A percentile compares a stretch with the other conserved stretches of the same genome.
Conservation (phyloP, 2,888 invertebrate genomes). For the Bombylius major region DNA sequence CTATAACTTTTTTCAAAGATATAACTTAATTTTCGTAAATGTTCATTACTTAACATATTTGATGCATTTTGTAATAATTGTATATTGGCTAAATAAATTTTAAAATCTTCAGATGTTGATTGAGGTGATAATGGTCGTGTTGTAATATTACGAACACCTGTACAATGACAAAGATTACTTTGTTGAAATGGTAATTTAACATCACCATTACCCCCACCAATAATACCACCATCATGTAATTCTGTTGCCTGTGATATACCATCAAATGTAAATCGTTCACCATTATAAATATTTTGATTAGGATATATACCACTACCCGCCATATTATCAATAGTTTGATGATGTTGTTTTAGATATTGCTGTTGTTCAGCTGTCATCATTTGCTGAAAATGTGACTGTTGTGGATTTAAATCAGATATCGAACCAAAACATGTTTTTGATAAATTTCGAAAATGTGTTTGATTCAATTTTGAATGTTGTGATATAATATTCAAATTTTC, state of each 20-base stretch:
- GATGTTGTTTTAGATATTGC: too few species aligned
- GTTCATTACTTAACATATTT: conserved; percentile 47
- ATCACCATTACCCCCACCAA: conserved; percentile 29
- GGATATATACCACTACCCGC: neutral
- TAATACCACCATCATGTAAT: conserved; percentile 17
- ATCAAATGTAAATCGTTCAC: neutral
- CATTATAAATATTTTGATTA: neutral
- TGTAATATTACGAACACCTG: conserved; percentile 41
- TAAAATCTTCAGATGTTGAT: conserved; percentile 55
- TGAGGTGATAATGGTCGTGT: conserved; percentile 54
- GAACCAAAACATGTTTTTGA: conserved; percentile 34
- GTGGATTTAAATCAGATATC: conserved; percentile 36
- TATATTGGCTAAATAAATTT: conserved; percentile 57
- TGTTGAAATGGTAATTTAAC: conserved; percentile 29
- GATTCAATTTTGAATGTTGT: conserved; percentile 27
- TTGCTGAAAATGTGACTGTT: conserved; percentile 5
- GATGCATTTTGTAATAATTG: conserved; percentile 60
- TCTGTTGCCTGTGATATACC: neutral
- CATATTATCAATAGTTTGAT: neutral
- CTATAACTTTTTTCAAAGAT: conserved; percentile 46
- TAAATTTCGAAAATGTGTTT: conserved; percentile 22
- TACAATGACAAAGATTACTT: conserved; percentile 32
- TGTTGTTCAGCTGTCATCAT: neutral
- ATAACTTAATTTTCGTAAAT: conserved; percentile 45
- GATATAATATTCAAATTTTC: conserved; percentile 28